Evolutionary conservation across 2,113 vertebrate species (phyloP), one percentile per base, ranked within the genome.

Genomic region (Brevimyrus niger): DNA sequence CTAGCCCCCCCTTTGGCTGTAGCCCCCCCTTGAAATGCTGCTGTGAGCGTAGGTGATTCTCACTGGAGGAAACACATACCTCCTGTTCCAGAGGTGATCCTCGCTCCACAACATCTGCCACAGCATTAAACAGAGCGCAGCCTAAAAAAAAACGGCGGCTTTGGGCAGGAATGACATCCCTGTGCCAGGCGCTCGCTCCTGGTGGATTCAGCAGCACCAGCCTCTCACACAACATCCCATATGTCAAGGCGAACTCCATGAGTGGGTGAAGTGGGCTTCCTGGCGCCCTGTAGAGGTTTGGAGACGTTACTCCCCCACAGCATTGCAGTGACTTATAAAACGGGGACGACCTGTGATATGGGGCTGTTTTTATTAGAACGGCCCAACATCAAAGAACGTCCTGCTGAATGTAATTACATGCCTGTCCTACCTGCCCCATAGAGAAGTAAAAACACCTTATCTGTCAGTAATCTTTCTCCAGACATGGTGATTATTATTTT

Each of bases 401-500:
- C 50, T 38, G 21, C 31, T 21, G 50, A 87, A 53, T 31, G n/a
- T 19, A 51, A 55, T 87, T 31, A 87, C 47, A 53, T 6, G 4
- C 31, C 48, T 3, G 7, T 21, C 47, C 13, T 47, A 53, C 46
- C 46, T 53, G 48, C 15, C 50, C 48, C 85, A 55, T 2, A 35
- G 27, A 21, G 27, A 86, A 35, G 85, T 51, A 86, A 35, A 86
- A 86, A 87, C 47, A 53, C 17, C 47, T 53, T 87, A 35, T 50
- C 27, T 35, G 13, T 55, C 27, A 87, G 47, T 55, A 87, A 35
- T 51, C 50, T 27, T 53, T 53, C 50, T 50, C 85, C n/a, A 38
- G 85, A 19, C 85, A 87, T 6, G n/a, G 50, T 80, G 35, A 84
- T 84, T 47, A 84, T 47, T 47, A 84, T 84, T 84, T n/a, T 84